Conservation (phyloP, 2,888 invertebrate genomes). For the Caenorhabditis sinica region DNA sequence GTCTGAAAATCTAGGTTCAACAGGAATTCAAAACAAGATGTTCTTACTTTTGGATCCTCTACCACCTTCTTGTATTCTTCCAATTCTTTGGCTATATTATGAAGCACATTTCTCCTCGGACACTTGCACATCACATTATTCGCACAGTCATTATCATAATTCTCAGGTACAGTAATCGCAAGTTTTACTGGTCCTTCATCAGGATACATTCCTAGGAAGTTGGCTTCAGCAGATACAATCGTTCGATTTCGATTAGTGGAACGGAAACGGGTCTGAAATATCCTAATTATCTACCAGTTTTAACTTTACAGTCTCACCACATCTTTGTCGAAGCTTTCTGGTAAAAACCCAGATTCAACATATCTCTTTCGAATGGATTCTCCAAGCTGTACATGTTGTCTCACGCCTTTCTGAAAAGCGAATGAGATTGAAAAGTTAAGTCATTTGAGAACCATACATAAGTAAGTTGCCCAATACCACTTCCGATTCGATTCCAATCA, state of each 20-base stretch:
- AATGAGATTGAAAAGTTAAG: conserved; percentile 84
- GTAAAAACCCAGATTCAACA: conserved; percentile 86
- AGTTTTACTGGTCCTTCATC: conserved; percentile 21
- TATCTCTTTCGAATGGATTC: conserved; percentile 89
- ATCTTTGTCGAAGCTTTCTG: conserved; percentile 86
- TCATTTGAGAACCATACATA: conserved; percentile 36
- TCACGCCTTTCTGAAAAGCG: conserved; percentile 51
- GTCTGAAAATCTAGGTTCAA: conserved; percentile 18
- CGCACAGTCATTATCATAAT: conserved; percentile 41
- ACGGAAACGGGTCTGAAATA: conserved; percentile 86
- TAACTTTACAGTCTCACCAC: conserved; percentile 18
- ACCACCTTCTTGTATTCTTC: conserved; percentile 31
- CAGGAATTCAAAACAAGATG: background rate
- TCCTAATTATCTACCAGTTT: background rate
- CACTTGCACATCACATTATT: conserved; percentile 57
- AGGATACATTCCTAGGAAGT: conserved; percentile 75
- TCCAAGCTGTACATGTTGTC: conserved; percentile 89
- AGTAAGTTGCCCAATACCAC: conserved; percentile 61
- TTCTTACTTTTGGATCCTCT: conserved; percentile 30
- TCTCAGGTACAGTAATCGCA: conserved; percentile 24
- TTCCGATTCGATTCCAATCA: conserved; percentile 64
- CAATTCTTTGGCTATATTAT: conserved; percentile 16
- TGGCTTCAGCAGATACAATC: conserved; percentile 85
- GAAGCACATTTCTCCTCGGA: conserved; percentile 28
- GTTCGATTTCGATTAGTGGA: conserved; percentile 93